Evolutionary conservation across 2,797 vertebrate species (phyloP).

Genomic region (Toxotes lorentzi): DNA sequence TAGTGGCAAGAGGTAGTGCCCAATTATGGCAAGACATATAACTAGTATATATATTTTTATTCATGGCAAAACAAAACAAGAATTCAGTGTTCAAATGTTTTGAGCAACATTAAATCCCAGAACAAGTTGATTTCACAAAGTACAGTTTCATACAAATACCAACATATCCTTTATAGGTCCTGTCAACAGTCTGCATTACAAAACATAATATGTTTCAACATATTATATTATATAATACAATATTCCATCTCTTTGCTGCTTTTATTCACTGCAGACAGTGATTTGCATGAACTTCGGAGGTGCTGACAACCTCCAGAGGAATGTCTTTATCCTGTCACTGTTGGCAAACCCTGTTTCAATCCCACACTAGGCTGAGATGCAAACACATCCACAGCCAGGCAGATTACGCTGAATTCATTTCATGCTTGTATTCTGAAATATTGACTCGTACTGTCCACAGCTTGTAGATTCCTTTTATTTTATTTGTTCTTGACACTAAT

Average conservation of each 20-base stretch:
- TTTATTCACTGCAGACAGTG: not conserved
- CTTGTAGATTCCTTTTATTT: constrained; percentile 26
- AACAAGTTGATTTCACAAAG: too few species aligned
- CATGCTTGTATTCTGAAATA: constrained; percentile 27
- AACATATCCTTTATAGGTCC: not conserved
- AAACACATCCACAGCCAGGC: not conserved
- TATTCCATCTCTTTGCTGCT: not conserved
- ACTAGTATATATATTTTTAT: too few species aligned
- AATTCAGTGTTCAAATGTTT: not conserved
- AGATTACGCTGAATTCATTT: constrained; percentile 42
- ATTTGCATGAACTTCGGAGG: constrained; percentile 5
- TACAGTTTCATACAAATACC: not conserved
- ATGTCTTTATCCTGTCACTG: not conserved
- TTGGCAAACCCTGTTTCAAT: not conserved
- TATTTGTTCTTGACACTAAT: constrained; percentile 20
- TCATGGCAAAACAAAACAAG: too few species aligned
- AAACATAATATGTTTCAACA: too few species aligned
- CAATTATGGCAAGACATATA: too few species aligned
- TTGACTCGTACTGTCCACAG: constrained; percentile 1
- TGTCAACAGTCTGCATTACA: not conserved
- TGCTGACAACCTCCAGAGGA: constrained; percentile 5
- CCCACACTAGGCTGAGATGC: not conserved
- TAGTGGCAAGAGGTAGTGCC: too few species aligned
- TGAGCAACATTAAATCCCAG: too few species aligned
- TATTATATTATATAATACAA: not conserved